A percentile compares a stretch with the other conserved stretches of the same genome.
phyloP scores from a whole-genome alignment of 2,113 vertebrate genomes.

The Lagopus leucura region DNA sequence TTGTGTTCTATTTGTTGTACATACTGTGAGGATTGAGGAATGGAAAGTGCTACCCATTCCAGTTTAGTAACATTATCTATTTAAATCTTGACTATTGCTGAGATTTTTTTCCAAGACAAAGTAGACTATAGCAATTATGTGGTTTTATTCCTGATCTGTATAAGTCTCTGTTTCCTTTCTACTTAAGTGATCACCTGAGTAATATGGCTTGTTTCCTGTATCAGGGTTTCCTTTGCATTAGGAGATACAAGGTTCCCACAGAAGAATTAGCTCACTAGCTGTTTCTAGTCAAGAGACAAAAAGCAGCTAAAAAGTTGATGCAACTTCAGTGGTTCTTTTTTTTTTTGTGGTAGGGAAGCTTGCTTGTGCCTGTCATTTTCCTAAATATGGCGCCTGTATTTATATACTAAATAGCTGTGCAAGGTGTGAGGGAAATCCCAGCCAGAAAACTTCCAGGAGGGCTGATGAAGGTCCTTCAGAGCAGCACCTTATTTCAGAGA shows the following conservation, averaged over 20 bases:
- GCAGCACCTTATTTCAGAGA: neutral
- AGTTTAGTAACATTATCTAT: slow-evolving; percentile 44
- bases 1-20: slow-evolving; percentile 66
- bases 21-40: slow-evolving; percentile 47
- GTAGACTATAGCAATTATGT: slow-evolving; percentile 31
- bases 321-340: neutral
- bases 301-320: slow-evolving; percentile 7
- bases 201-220: slow-evolving; percentile 29
- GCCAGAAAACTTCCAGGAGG: neutral
- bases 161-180: slow-evolving; percentile 28
- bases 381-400: neutral
- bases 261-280: neutral
- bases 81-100: neutral
- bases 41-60: slow-evolving; percentile 59
- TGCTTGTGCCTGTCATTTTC: neutral
- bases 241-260: neutral
- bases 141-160: slow-evolving; percentile 6
- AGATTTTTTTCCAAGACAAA: slow-evolving; percentile 24
- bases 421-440: slow-evolving; percentile 17
- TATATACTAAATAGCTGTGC: neutral
- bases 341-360: neutral
- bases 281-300: neutral
- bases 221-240: neutral
- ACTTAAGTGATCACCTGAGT: slow-evolving; percentile 1
- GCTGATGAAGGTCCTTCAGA: neutral